Evolutionary conservation across 1,140 invertebrate species (phyloP).

Genomic region (Steinernema feltiae): DNA sequence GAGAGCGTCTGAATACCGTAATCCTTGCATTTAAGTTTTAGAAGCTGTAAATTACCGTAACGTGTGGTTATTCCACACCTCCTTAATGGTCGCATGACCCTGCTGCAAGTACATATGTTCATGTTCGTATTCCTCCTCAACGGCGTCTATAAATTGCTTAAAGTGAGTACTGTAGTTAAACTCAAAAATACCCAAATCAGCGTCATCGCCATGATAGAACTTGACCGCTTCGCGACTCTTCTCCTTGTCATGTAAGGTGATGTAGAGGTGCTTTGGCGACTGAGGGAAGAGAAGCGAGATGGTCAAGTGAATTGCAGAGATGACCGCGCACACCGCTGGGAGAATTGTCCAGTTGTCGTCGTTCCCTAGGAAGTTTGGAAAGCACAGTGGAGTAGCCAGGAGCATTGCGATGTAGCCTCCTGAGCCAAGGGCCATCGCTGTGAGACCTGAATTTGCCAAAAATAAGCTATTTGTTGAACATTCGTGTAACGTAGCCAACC

Average conservation of each 20-base stretch:
- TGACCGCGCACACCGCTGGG: slow-evolving; percentile 31
- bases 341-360: slow-evolving; percentile 35
- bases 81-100: slow-evolving; percentile 21
- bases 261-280: slow-evolving; percentile 46
- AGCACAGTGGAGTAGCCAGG: slow-evolving; percentile 33
- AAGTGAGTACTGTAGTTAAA: not conserved
- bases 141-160: not conserved
- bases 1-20: slow-evolving; percentile 29
- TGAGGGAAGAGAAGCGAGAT: slow-evolving; percentile 37
- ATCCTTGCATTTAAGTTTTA: not conserved
- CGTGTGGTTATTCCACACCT: slow-evolving; percentile 22
- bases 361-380: slow-evolving; percentile 40
- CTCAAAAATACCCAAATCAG: slow-evolving; percentile 16
- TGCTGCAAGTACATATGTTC: slow-evolving; percentile 17
- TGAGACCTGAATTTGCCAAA: slow-evolving; percentile 21
- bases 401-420: slow-evolving; percentile 35
- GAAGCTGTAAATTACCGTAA: slow-evolving; percentile 28
- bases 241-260: slow-evolving; percentile 27
- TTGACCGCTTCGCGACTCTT: slow-evolving; percentile 15
- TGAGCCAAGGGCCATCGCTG: slow-evolving; percentile 36
- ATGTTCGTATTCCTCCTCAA: slow-evolving; percentile 28
- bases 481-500: no score
- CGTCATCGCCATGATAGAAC: slow-evolving; percentile 30
- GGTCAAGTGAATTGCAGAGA: slow-evolving; percentile 33
- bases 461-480: not conserved